These are phyloP conservation scores for Drosophila paranaensis DNA, from an alignment of 2,888 invertebrate species.

Conservation along the genomic window DNA sequence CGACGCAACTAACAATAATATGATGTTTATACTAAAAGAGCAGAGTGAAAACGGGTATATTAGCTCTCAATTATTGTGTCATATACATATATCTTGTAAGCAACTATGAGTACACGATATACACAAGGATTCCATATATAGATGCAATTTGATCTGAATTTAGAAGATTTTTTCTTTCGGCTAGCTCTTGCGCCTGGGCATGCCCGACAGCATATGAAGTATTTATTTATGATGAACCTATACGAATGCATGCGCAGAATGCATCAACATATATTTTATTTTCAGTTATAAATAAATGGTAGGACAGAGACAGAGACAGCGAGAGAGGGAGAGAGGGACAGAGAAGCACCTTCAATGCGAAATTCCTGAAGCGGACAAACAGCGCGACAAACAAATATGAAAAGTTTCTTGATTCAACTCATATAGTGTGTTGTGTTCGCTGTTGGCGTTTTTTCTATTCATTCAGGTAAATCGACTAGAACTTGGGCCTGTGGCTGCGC, in stretches of 20 bases:
- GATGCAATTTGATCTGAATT: background rate
- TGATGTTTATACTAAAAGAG: background rate
- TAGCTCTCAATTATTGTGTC: background rate
- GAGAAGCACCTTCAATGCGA: conserved; percentile 3
- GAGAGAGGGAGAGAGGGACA: background rate
- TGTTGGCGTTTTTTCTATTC: conserved; percentile 29
- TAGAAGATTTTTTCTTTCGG: background rate
- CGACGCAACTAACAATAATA: conserved; percentile 11
- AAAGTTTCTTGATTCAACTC: conserved; percentile 29
- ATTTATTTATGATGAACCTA: conserved; percentile 25
- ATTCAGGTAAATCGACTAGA: conserved; percentile 57
- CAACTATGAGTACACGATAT: background rate
- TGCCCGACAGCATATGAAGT: conserved; percentile 14
- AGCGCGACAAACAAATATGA: conserved; percentile 38
- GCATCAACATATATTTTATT: conserved; percentile 19
- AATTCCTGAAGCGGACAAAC: conserved; percentile 13
- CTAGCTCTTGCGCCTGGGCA: background rate
- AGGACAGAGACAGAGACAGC: background rate
- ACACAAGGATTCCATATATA: background rate
- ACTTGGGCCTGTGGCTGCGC: conserved; percentile 34
- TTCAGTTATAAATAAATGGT: conserved; percentile 46
- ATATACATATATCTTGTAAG: background rate
- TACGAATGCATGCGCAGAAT: conserved; percentile 7
- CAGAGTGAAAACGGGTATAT: background rate
- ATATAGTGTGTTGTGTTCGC: conserved; percentile 37